Conservation (phyloP, 2,113 vertebrate species). For the Phocoena sinus region DNA sequence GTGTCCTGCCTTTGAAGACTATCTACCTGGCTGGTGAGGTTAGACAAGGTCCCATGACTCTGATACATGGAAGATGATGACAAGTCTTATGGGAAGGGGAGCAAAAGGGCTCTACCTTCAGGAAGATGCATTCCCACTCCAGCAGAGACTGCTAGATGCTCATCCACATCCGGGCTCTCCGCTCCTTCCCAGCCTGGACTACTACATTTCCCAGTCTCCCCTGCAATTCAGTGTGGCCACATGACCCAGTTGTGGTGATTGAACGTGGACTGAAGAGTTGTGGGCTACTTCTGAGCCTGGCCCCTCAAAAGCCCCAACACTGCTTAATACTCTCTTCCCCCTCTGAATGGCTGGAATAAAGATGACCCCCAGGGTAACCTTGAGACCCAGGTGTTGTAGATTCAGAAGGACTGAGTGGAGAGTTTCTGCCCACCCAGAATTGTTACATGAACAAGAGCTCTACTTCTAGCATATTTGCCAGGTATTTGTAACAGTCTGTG, state of each 20-base stretch:
- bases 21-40: neutral
- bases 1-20: neutral
- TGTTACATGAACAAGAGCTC: neutral
- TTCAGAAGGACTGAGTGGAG: neutral
- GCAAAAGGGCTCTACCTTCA: neutral
- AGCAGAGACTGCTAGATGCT: neutral
- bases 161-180: neutral
- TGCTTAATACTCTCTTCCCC: neutral
- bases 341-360: neutral
- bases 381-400: neutral
- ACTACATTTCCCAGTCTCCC: neutral
- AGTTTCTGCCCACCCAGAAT: neutral
- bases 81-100: neutral
- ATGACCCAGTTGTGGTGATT: accelerated
- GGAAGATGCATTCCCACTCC: neutral
- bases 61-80: neutral
- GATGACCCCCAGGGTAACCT: neutral
- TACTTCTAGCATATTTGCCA: no score
- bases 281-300: neutral
- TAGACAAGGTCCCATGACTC: neutral
- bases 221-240: accelerated
- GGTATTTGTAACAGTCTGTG: neutral
- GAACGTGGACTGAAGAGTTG: neutral
- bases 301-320: neutral
- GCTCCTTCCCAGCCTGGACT: neutral